Evolutionary conservation across 1,140 invertebrate species (phyloP).

Genomic region (Helicoverpa zea): DNA sequence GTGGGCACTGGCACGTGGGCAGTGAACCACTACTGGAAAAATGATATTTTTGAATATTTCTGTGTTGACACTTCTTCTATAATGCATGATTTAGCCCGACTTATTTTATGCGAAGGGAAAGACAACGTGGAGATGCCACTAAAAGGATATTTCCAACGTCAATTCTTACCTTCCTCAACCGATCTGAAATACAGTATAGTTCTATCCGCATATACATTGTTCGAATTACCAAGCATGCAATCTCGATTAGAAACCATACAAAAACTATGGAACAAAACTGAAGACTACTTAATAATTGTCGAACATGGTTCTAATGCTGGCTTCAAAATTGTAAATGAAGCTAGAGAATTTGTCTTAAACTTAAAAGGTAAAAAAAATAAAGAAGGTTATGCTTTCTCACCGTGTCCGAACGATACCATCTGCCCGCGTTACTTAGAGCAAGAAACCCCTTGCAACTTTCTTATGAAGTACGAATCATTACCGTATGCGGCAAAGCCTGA

Average conservation of each 20-base stretch:
- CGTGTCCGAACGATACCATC: conserved; percentile 93
- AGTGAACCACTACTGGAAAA: conserved; percentile 90
- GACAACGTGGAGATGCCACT: conserved; percentile 87
- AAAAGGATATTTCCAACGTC: conserved; percentile 91
- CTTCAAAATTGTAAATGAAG: conserved; percentile 92
- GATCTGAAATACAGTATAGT: conserved; percentile 92
- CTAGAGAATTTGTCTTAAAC: conserved; percentile 91
- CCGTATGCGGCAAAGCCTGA: conserved; percentile 81
- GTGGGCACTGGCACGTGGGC: conserved; percentile 95
- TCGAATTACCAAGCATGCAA: conserved; percentile 91
- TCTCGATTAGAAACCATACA: conserved; percentile 90
- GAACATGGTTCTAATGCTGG: conserved; percentile 95
- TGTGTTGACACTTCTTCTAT: conserved; percentile 92
- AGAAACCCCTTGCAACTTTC: conserved; percentile 93
- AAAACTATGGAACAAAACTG: conserved; percentile 95
- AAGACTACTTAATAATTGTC: conserved; percentile 93
- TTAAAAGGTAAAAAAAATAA: conserved; percentile 66
- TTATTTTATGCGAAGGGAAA: conserved; percentile 89
- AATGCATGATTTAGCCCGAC: conserved; percentile 93
- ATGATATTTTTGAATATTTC: conserved; percentile 92
- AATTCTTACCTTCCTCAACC: conserved; percentile 91
- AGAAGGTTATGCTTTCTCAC: conserved; percentile 90
- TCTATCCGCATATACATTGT: conserved; percentile 92
- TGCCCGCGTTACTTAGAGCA: conserved; percentile 91
- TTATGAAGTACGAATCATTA: conserved; percentile 88